A percentile compares a stretch with the other conserved stretches of the same genome.
Conservation (phyloP, 2,888 invertebrate species). For the Dioctria linearis region DNA sequence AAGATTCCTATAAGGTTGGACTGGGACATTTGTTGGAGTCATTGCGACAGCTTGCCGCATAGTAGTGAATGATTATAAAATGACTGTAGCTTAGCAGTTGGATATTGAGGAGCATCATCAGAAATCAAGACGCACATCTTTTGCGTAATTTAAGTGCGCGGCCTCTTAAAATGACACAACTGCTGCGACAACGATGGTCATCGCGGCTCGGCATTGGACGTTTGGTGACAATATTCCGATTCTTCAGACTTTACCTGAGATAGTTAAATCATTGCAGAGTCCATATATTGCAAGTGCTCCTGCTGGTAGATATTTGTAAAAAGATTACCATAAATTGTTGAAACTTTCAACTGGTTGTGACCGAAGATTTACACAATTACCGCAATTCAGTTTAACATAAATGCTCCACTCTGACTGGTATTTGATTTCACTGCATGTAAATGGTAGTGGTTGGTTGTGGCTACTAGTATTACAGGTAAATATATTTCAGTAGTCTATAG, state of each 20-base stretch:
- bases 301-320: constrained; percentile 41
- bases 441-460: background rate
- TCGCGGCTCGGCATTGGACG: background rate
- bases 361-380: constrained; percentile 38
- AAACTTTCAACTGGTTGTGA: constrained; percentile 39
- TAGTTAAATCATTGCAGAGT: constrained; percentile 23
- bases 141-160: constrained; percentile 47
- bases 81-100: no score
- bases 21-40: background rate
- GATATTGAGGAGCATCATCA: constrained; percentile 32
- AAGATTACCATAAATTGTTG: constrained; percentile 39
- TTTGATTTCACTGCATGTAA: background rate
- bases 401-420: background rate
- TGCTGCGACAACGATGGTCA: background rate
- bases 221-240: constrained; percentile 24
- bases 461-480: background rate
- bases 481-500: no score
- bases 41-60: constrained; percentile 13
- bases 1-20: constrained; percentile 32
- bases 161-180: constrained; percentile 40
- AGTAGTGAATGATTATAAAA: background rate
- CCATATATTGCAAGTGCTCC: background rate
- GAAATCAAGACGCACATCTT: constrained; percentile 52
- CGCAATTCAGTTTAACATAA: constrained; percentile 9
- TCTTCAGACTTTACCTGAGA: background rate